phyloP scores from a whole-genome alignment of 2,113 vertebrate species.

The Oreochromis aureus region DNA sequence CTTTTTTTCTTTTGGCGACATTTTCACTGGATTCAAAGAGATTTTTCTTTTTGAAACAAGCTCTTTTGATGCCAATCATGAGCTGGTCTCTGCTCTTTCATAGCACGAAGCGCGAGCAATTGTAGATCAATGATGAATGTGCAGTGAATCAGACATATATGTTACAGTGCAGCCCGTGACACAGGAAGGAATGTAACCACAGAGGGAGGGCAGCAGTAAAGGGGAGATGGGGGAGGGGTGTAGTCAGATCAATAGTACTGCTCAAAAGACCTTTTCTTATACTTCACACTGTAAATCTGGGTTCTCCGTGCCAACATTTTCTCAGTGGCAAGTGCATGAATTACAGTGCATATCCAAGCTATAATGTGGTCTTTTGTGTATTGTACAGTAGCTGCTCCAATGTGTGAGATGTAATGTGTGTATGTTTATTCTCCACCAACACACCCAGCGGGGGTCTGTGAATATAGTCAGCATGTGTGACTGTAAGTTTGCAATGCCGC shows the following conservation, averaged over 20 bases:
- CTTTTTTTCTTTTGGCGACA: background rate
- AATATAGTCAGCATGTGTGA: conserved; percentile 53
- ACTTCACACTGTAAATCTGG: conserved; percentile 44
- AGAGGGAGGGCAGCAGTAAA: conserved; percentile 11
- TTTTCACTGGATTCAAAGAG: background rate
- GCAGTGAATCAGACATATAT: conserved; percentile 51
- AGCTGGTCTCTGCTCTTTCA: conserved; percentile 22
- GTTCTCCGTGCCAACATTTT: conserved; percentile 27
- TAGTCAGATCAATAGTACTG: conserved; percentile 56
- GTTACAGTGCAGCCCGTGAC: conserved; percentile 52
- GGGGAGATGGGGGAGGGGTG: background rate
- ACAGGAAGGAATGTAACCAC: conserved; percentile 65
- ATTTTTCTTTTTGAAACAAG: background rate
- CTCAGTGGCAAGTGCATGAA: conserved; percentile 26
- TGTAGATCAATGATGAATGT: conserved; percentile 50
- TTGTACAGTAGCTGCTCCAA: conserved; percentile 8
- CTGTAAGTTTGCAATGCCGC: conserved; percentile 55
- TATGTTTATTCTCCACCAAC: conserved; percentile 59
- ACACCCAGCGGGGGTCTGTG: conserved; percentile 55
- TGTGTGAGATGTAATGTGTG: conserved; percentile 43
- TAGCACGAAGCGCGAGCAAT: conserved; percentile 15
- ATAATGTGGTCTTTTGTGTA: conserved; percentile 29
- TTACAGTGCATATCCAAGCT: conserved; percentile 11
- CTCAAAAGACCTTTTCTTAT: conserved; percentile 33
- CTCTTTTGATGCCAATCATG: background rate